phyloP scores from a whole-genome alignment of 1,140 invertebrate genomes.

The Papilio helenus region DNA sequence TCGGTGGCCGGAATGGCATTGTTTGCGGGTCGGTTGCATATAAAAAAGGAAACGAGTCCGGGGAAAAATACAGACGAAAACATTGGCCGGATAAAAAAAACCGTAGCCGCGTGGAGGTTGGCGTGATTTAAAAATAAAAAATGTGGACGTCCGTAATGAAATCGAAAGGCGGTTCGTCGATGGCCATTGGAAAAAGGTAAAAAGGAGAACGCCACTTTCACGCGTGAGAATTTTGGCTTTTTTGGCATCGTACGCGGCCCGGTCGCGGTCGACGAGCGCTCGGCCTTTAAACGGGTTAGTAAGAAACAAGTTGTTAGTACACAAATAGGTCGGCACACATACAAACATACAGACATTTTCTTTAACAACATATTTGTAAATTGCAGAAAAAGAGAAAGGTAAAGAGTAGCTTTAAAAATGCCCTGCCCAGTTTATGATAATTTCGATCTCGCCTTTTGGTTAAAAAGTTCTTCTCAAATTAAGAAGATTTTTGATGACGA shows the following conservation, averaged over 20 bases:
- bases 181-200: slow-evolving; percentile 81
- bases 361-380: neutral
- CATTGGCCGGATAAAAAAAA: slow-evolving; percentile 70
- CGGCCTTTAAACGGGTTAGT: slow-evolving; percentile 65
- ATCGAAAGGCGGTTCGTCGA: slow-evolving; percentile 82
- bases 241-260: slow-evolving; percentile 64
- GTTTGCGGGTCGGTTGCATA: slow-evolving; percentile 77
- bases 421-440: neutral
- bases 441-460: neutral
- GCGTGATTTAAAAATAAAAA: slow-evolving; percentile 83
- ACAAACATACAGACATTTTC: neutral
- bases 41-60: slow-evolving; percentile 70
- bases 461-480: neutral
- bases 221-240: slow-evolving; percentile 80
- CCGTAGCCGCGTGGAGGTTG: slow-evolving; percentile 66
- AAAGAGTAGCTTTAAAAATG: neutral
- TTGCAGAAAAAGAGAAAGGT: too few relatives aligned
- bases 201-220: slow-evolving; percentile 77
- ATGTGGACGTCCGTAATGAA: slow-evolving; percentile 80
- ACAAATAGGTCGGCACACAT: slow-evolving; percentile 7
- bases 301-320: slow-evolving; percentile 52
- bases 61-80: slow-evolving; percentile 74
- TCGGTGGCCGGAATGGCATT: slow-evolving; percentile 78
- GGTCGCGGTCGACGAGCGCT: slow-evolving; percentile 53
- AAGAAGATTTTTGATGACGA: too few relatives aligned